Evolutionary conservation across 2,888 invertebrate species (phyloP).

Genomic region (Microctonus hyperodae): DNA sequence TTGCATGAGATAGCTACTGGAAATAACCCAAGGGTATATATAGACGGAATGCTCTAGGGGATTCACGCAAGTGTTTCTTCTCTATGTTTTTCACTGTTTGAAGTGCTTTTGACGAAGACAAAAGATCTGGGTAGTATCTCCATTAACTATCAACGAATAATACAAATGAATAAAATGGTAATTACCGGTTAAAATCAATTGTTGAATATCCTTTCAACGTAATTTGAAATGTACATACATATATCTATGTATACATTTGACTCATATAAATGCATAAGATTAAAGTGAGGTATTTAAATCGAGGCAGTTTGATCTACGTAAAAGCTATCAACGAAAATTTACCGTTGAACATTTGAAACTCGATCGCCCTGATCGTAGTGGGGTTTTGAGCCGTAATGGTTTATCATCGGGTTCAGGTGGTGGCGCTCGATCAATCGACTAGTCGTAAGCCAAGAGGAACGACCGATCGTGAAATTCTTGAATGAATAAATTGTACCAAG

Average conservation of each 20-base stretch:
- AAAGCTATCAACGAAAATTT: conserved; percentile 28
- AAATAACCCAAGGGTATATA: conserved; percentile 25
- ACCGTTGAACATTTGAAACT: conserved; percentile 28
- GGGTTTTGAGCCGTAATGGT: conserved; percentile 23
- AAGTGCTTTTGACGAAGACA: neutral
- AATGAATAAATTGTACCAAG: conserved; percentile 18
- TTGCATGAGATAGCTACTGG: conserved; percentile 17
- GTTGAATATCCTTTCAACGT: neutral
- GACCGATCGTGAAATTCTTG: conserved; percentile 10
- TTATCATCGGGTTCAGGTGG: conserved; percentile 30
- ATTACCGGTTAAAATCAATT: neutral
- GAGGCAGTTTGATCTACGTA: conserved; percentile 13
- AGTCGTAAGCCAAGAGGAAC: neutral
- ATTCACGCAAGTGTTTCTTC: conserved; percentile 22
- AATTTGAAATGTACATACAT: neutral
- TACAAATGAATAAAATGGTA: neutral
- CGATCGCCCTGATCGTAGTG: conserved; percentile 21
- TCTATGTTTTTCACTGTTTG: neutral
- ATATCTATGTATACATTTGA: neutral
- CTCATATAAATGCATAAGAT: neutral
- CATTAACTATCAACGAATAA: neutral
- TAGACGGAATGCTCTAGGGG: conserved; percentile 16
- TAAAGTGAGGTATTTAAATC: conserved; percentile 17
- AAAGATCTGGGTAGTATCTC: neutral
- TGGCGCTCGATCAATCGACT: conserved; percentile 12